Base-by-base conservation (phyloP, 1,140 invertebrate species). In the Proctacanthus coquilletti region DNA sequence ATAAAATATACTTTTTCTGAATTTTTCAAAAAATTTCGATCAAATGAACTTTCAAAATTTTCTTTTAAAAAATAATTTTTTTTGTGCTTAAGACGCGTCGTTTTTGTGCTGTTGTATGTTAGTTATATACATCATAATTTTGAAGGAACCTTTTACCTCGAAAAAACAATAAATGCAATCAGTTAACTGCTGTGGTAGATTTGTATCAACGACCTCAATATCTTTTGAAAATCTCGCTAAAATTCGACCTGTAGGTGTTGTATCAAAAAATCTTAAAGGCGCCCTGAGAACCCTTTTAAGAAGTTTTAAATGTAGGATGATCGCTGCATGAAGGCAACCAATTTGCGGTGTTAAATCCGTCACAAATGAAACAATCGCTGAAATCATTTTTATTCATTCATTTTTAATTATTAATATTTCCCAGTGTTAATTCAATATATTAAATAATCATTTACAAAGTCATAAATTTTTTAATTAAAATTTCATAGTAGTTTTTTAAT, bases 211-310 rank as follows among this genome's bases (percentile, higher is more conserved):
- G 41, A 78, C 66, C 45, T 75, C 72, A 41, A 74, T 52, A 52
- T 83, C 79, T 75, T 85, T 88, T 52, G 81, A 77, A 66, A 92
- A 89, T 55, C 86, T 74, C 56, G 85, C 77, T 47, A 92, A 69
- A 48, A 92, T 78, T 56, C 88, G 71, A 62, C 88, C 88, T 45
- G 72, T 57, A 30, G 88, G 88, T 43, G 86, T 92, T 47, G 77
- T 80, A 63, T 93, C 87, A 66, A 83, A 93, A 69, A 91, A 88
- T 61, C 66, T 63, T 62, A 83, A 67, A 42, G 80, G 79, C 36
- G 75, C 70, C 52, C 73, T 73, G 52, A 94, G 62, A 51, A 94
- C 69, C 50, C 75, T 75, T 35, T 57, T 50, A 53, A 95, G 68
- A 62, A 94, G 74, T 41, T 70, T 52, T 44, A 69, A 58, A 67